Percentiles rank a stretch among this genome's conserved stretches.
Conservation (phyloP, 2,888 invertebrate genomes). For the Scaeva pyrastri region DNA sequence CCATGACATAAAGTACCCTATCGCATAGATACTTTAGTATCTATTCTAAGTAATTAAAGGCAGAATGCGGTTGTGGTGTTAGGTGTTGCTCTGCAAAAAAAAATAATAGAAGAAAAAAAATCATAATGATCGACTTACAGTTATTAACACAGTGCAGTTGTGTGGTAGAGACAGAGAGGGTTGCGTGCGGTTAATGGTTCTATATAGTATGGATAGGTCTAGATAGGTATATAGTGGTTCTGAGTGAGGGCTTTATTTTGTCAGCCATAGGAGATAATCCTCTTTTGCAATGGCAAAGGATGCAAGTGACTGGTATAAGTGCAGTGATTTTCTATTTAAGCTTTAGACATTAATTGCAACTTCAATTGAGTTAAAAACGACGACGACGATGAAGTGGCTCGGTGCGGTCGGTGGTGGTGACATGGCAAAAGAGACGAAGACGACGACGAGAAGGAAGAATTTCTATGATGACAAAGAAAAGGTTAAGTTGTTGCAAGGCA, state of each 20-base stretch:
- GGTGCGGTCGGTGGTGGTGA: too few relatives aligned
- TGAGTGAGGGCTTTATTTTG: constrained; percentile 5
- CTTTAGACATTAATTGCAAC: constrained; percentile 51
- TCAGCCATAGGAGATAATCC: constrained; percentile 44
- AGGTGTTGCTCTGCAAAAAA: constrained; percentile 48
- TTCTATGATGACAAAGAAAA: not conserved
- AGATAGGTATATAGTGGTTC: too few relatives aligned
- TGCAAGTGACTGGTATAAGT: constrained; percentile 55
- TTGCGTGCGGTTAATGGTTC: not conserved
- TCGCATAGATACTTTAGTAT: constrained; percentile 29
- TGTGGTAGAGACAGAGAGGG: not conserved
- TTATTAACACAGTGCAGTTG: constrained; percentile 56
- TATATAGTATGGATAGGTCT: not conserved
- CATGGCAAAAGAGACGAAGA: not conserved
- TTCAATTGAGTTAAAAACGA: constrained; percentile 35
- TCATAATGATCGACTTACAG: constrained; percentile 68
- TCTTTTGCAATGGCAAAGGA: constrained; percentile 44
- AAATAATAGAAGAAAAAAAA: constrained; percentile 26
- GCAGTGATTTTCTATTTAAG: constrained; percentile 46
- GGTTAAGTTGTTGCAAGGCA: constrained; percentile 13
- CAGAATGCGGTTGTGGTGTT: constrained; percentile 46
- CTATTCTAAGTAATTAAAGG: constrained; percentile 67
- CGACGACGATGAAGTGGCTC: too few relatives aligned
- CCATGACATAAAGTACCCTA: constrained; percentile 50
- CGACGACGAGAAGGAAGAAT: too few relatives aligned